Percentiles rank a stretch among this genome's conserved stretches.
phyloP scores from a whole-genome alignment of 2,797 vertebrate species.

The Eupleurogrammus muticus region DNA sequence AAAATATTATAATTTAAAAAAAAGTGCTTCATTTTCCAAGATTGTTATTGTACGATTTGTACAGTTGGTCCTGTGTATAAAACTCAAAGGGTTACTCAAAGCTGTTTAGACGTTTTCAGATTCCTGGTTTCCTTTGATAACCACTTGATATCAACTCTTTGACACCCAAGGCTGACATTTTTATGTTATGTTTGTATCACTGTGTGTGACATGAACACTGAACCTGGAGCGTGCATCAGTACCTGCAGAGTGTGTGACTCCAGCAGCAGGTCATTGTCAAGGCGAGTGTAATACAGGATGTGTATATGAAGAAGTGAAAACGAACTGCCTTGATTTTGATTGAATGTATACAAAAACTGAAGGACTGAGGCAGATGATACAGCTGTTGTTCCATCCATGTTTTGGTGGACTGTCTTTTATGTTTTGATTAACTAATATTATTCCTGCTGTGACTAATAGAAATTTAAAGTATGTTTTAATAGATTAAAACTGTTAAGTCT shows the following conservation, averaged over 20 bases:
- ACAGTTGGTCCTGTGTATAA: conserved; percentile 77
- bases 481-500: conserved; percentile 27
- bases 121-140: conserved; percentile 57
- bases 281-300: conserved; percentile 49
- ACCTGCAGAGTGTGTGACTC: conserved; percentile 29
- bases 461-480: conserved; percentile 50
- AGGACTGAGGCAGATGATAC: conserved; percentile 41
- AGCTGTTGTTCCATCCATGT: conserved; percentile 17
- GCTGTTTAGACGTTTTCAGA: conserved; percentile 75
- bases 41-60: conserved; percentile 82
- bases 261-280: conserved; percentile 57
- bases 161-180: conserved; percentile 63
- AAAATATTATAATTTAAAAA: conserved; percentile 68
- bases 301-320: conserved; percentile 50
- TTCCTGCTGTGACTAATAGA: conserved; percentile 63
- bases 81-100: conserved; percentile 58
- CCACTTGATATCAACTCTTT: conserved; percentile 58
- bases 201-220: conserved; percentile 67
- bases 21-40: conserved; percentile 71
- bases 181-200: conserved; percentile 63
- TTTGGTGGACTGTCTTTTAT: conserved; percentile 45
- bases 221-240: conserved; percentile 50
- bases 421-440: conserved; percentile 51
- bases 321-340: conserved; percentile 71
- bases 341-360: conserved; percentile 74